Evolutionary conservation across 2,888 invertebrate species (phyloP).

Genomic region (Caenorhabditis macrosperma): DNA sequence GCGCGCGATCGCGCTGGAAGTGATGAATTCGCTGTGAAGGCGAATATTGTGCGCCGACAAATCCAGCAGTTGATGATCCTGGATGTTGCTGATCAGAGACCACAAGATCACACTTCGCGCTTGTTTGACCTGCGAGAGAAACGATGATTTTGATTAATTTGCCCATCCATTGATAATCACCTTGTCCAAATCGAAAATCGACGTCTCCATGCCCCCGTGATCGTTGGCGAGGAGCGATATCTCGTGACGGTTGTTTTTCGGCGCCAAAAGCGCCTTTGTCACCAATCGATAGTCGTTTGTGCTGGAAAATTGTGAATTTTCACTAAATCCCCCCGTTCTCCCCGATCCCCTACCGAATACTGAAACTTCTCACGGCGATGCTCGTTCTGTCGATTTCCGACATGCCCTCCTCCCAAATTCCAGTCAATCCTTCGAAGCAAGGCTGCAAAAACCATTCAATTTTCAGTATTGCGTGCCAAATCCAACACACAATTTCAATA

Average conservation of each 20-base stretch:
- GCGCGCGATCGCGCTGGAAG: conserved; percentile 22
- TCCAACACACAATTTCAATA: conserved; percentile 51
- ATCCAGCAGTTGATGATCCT: conserved; percentile 35
- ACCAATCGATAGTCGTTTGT: conserved; percentile 58
- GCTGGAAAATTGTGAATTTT: conserved; percentile 6
- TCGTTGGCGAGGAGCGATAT: conserved; percentile 47
- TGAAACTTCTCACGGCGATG: conserved; percentile 44
- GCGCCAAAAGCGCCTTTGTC: conserved; percentile 12
- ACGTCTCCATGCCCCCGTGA: conserved; percentile 47
- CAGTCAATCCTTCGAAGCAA: conserved; percentile 57
- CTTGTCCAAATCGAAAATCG: conserved; percentile 48
- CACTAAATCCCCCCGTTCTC: neutral
- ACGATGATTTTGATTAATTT: neutral
- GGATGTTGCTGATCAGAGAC: conserved; percentile 52
- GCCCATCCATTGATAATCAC: neutral
- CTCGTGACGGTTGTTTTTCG: conserved; percentile 37
- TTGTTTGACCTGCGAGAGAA: conserved; percentile 29
- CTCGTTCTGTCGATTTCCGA: conserved; percentile 17
- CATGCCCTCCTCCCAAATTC: conserved; percentile 44
- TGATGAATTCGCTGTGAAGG: conserved; percentile 43
- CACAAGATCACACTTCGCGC: conserved; percentile 54
- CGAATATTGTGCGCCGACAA: conserved; percentile 49
- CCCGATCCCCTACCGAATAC: conserved; percentile 29
- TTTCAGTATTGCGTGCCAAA: neutral
- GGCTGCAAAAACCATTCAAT: conserved; percentile 43